A percentile compares a stretch with the other conserved stretches of the same genome.
phyloP scores from a whole-genome alignment of 2,113 vertebrate species.

The Bettongia penicillata region DNA sequence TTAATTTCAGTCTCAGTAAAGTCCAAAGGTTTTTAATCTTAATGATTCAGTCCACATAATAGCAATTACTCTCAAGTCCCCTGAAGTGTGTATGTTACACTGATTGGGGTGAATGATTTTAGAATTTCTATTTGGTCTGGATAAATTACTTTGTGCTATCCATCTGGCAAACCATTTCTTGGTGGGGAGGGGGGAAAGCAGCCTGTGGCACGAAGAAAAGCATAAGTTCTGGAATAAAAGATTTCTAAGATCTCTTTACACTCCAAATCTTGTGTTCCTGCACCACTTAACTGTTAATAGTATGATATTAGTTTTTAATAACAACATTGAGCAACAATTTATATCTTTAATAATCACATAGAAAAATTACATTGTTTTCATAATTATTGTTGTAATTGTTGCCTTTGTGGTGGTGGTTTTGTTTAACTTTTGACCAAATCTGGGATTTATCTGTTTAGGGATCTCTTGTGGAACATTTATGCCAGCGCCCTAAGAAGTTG shows the following conservation, averaged over 20 bases:
- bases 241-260: not conserved
- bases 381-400: not conserved
- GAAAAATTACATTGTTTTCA: not conserved
- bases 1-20: constrained; percentile 14
- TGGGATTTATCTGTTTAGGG: not conserved
- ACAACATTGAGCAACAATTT: not conserved
- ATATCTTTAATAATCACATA: not conserved
- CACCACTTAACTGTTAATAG: not conserved
- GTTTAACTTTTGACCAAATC: not conserved
- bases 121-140: not conserved
- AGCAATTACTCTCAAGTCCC: not conserved
- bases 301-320: not conserved
- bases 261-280: not conserved
- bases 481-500: too few relatives aligned
- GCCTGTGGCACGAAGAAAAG: not conserved
- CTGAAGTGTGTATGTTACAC: not conserved
- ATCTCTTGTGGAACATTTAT: not conserved
- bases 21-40: not conserved
- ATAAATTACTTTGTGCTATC: not conserved
- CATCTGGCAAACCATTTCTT: not conserved
- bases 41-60: not conserved
- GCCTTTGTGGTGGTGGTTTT: too few relatives aligned
- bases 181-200: not conserved
- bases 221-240: not conserved
- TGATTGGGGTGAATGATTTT: not conserved